Base-by-base conservation (phyloP, 2,888 invertebrate species). In the Drosophila borealis region DNA sequence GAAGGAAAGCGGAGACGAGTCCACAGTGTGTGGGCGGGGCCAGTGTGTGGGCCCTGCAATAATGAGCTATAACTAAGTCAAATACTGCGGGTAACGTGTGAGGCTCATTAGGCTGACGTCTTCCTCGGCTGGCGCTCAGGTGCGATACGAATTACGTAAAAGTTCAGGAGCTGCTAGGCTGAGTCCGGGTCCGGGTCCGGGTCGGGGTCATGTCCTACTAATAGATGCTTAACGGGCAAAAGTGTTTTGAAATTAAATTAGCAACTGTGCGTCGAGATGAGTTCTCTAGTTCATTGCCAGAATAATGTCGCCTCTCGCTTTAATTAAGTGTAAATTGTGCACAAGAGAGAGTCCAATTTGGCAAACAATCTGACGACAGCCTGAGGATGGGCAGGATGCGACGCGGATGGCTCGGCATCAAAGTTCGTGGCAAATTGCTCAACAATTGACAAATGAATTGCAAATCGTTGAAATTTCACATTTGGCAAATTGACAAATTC, bases 131-230 rank as follows among this genome's bases (percentile, higher is more conserved):
- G 53, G 59, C 69, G 49, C 69, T 39, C 53, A 69, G 72, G 44
- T 56, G 68, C 66, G 80, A 75, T 79, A 69, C 53, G 75, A 75
- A 77, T 87, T 87, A 74, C 85, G 80, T 72, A 67, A 76, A 66
- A 49, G 29, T 17, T 14, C 10, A 13, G 41, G 17, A 34, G 19
- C 50, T 48, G 51, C 37, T 53, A 46, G 62, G 39, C 29, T 29
- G 29, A 29, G 29, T 29, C 29, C 8, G 29, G 8, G 8, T 29
- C 29, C 51, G 59, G 29, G 57, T 4, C 9, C 51, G 59, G 29
- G 57, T 8, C 9, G 10, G 33, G 45, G 25, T 65, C 66, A 33
- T 8, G 25, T 17, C 25, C 19, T 21, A 11, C 17, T 37, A 37
- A 36, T 17, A 17, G 51, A 37, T 37, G 51, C 44, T 19, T 29